phyloP scores from a whole-genome alignment of 2,113 vertebrate genomes.

The Mixornis gularis region DNA sequence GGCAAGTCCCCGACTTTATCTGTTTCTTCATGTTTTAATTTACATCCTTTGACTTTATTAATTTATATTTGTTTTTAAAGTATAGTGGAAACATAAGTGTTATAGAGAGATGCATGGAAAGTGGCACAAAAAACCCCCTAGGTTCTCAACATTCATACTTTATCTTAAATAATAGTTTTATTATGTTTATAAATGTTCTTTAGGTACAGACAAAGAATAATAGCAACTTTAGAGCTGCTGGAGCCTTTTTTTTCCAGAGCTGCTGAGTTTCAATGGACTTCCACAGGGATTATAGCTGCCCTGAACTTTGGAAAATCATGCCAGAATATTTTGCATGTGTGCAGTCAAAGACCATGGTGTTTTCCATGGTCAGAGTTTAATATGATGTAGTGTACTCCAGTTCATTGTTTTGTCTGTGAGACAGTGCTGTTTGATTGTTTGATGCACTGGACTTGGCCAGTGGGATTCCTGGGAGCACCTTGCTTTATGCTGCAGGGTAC shows the following conservation, averaged over 20 bases:
- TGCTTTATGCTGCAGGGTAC: not conserved
- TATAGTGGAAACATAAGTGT: not conserved
- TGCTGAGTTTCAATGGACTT: not conserved
- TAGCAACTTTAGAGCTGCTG: not conserved
- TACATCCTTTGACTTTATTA: not conserved
- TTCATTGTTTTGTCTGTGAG: not conserved
- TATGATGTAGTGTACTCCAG: not conserved
- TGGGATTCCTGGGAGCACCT: not conserved
- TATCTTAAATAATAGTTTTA: not conserved
- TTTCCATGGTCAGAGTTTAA: not conserved
- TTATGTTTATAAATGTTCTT: not conserved
- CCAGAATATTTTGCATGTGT: not conserved
- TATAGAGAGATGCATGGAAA: not conserved
- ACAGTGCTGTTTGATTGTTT: not conserved
- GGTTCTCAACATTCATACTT: not conserved
- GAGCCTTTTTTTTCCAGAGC: not conserved
- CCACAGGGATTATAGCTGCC: not conserved
- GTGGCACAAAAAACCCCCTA: not conserved
- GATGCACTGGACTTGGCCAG: not conserved
- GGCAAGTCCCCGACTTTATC: not conserved
- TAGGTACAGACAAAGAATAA: not conserved
- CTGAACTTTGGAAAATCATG: not conserved
- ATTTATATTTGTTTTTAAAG: not conserved
- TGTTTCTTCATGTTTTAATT: slow-evolving; percentile 7
- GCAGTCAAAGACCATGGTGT: not conserved